Evolutionary conservation across 2,113 vertebrate species (phyloP).

Genomic region (Oenanthe oenanthe): DNA sequence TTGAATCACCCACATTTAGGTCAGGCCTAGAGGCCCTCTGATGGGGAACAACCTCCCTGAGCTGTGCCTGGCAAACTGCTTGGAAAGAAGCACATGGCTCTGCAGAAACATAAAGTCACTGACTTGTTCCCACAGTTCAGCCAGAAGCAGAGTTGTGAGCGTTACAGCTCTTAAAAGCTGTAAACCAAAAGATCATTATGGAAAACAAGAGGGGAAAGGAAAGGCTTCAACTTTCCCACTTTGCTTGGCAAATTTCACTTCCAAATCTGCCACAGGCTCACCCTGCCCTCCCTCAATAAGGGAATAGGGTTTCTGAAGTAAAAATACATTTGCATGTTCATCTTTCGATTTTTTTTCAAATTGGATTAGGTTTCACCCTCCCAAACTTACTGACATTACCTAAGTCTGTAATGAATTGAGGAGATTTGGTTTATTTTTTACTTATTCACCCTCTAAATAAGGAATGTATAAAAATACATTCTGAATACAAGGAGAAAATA

Average conservation of each 20-base stretch:
- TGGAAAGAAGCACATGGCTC: background rate
- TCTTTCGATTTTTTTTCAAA: background rate
- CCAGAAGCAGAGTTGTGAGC: background rate
- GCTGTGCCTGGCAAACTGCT: background rate
- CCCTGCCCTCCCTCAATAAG: background rate
- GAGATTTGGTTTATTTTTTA: background rate
- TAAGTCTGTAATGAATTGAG: background rate
- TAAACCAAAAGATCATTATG: background rate
- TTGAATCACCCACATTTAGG: conserved; percentile 6
- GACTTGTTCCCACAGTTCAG: background rate
- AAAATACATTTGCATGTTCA: background rate
- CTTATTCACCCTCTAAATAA: background rate
- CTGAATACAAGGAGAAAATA: background rate
- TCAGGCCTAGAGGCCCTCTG: background rate
- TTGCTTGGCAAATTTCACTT: background rate
- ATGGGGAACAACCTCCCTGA: background rate
- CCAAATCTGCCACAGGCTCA: background rate
- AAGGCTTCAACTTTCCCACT: background rate
- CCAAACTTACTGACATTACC: background rate
- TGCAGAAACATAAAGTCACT: background rate
- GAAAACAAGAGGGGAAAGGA: background rate
- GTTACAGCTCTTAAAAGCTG: background rate
- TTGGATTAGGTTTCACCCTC: background rate
- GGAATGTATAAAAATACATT: background rate
- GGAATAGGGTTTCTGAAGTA: background rate